Evolutionary conservation across 2,888 invertebrate species (phyloP).

Genomic region (Leptinotarsa tumamoca): DNA sequence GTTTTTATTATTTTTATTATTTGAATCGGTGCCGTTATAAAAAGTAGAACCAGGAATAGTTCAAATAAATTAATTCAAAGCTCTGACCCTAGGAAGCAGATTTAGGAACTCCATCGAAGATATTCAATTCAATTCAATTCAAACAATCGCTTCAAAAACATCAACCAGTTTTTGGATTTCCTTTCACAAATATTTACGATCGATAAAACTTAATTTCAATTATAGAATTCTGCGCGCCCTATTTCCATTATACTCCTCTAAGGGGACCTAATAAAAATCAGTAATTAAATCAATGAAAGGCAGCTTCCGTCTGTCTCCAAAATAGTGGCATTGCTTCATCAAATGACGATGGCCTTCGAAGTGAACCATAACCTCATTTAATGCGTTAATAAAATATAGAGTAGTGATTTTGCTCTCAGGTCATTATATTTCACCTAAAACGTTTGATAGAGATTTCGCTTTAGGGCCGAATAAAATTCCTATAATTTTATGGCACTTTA

Average conservation of each 20-base stretch:
- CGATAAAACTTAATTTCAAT: conserved; percentile 4
- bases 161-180: background rate
- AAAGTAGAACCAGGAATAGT: too few species aligned
- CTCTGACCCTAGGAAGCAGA: too few species aligned
- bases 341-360: conserved; percentile 50
- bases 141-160: background rate
- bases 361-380: conserved; percentile 55
- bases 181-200: background rate
- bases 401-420: conserved; percentile 59
- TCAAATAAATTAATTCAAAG: too few species aligned
- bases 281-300: conserved; percentile 17
- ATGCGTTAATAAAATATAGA: conserved; percentile 55
- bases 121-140: background rate
- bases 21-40: too few species aligned
- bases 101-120: too few species aligned
- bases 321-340: conserved; percentile 31
- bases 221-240: conserved; percentile 6
- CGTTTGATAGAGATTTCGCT: conserved; percentile 60
- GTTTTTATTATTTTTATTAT: too few species aligned
- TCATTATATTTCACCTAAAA: conserved; percentile 61
- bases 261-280: conserved; percentile 6
- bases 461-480: conserved; percentile 63
- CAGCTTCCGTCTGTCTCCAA: conserved; percentile 20
- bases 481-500: conserved; percentile 65
- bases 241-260: background rate